phyloP scores from a whole-genome alignment of 2,797 vertebrate genomes.

The Poecilia wingei region DNA sequence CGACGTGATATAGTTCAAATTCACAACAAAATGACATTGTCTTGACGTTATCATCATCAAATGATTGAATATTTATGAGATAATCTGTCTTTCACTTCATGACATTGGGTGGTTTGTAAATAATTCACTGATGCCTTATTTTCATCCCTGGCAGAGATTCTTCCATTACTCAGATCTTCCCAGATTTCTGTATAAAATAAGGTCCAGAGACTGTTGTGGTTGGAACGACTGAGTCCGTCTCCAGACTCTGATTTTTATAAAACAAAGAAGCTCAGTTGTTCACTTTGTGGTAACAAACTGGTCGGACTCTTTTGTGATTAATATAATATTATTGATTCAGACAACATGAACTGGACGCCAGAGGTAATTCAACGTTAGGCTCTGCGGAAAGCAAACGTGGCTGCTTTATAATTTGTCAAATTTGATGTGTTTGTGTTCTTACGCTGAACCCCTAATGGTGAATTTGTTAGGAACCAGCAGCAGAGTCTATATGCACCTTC shows the following conservation, averaged over 20 bases:
- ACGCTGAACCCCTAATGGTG: not conserved
- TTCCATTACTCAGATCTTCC: not conserved
- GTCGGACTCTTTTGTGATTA: not conserved
- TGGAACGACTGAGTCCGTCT: not conserved
- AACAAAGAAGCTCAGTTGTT: conserved; percentile 3
- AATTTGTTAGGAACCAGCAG: not conserved
- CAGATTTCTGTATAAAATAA: not conserved
- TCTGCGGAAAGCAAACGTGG: not conserved
- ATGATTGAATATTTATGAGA: not conserved
- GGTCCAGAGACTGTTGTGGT: not conserved
- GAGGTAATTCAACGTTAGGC: not conserved
- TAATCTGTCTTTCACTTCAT: not conserved
- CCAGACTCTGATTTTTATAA: not conserved
- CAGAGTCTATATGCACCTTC: not conserved
- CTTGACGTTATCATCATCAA: not conserved
- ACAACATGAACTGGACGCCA: not conserved
- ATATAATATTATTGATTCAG: not conserved
- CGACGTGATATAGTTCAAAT: not conserved
- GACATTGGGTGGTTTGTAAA: not conserved
- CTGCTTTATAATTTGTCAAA: not conserved
- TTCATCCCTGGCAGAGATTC: not conserved
- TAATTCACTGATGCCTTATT: not conserved
- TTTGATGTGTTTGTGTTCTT: not conserved
- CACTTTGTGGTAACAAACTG: not conserved
- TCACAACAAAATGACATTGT: not conserved